These are phyloP conservation scores for Lasaia peninsularis DNA, from an alignment of 1,140 invertebrate species.

Conservation along the genomic window DNA sequence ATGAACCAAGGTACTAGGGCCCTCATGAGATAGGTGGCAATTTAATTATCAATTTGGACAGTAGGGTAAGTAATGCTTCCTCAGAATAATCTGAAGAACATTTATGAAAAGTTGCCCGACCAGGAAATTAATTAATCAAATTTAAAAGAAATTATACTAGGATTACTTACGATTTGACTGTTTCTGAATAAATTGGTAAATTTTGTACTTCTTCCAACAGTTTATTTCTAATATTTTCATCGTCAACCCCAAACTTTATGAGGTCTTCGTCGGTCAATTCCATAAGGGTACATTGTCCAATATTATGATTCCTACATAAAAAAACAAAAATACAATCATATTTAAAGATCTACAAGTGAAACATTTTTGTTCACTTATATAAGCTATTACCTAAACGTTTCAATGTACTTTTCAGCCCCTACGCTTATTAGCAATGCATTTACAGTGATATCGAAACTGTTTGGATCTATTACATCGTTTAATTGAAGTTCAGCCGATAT, in stretches of 20 bases:
- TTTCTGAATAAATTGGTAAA: conserved; percentile 57
- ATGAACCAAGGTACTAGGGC: no score
- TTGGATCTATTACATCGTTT: conserved; percentile 42
- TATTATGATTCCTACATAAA: conserved; percentile 53
- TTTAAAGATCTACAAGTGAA: not conserved
- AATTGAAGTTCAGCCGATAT: conserved; percentile 1
- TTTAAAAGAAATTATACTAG: no score
- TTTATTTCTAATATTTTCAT: conserved; percentile 45
- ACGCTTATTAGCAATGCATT: conserved; percentile 52
- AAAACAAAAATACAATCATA: not conserved
- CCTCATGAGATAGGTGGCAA: no score
- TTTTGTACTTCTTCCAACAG: conserved; percentile 58
- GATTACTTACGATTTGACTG: conserved; percentile 33
- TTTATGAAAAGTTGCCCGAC: no score
- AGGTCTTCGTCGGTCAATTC: conserved; percentile 68
- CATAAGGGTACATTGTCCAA: conserved; percentile 57
- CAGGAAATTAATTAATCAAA: no score
- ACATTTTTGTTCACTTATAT: not conserved
- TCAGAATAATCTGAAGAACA: no score
- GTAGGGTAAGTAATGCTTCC: no score
- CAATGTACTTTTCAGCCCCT: conserved; percentile 62
- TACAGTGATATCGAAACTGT: conserved; percentile 58
- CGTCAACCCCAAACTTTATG: conserved; percentile 58
- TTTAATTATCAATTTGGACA: no score
- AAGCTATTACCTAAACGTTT: conserved; percentile 56